Conservation (phyloP, 2,113 vertebrate species). For the Atrichornis clamosus region DNA sequence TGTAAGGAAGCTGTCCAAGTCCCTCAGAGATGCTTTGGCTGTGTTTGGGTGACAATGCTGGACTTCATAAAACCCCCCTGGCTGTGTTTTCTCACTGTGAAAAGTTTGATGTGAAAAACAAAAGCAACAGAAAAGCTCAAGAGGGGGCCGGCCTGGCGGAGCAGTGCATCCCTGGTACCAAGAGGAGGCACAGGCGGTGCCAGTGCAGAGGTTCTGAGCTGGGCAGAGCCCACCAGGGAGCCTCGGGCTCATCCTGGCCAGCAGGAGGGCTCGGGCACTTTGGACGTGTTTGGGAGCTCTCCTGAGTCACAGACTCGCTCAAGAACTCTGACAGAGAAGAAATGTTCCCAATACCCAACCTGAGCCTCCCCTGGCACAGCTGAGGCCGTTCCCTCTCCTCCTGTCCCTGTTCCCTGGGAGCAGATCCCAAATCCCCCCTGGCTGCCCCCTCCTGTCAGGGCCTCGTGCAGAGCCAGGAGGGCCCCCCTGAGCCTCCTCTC, state of each 20-base stretch:
- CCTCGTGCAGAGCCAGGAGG: neutral
- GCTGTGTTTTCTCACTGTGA: neutral
- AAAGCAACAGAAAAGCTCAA: neutral
- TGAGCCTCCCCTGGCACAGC: neutral
- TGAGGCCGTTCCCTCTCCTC: neutral
- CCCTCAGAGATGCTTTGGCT: neutral
- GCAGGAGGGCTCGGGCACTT: accelerated
- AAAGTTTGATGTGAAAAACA: neutral
- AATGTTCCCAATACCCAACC: accelerated
- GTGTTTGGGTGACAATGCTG: neutral
- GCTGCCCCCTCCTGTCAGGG: neutral
- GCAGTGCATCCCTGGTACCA: accelerated
- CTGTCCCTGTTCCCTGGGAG: neutral
- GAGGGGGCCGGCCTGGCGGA: neutral
- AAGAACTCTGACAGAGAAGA: accelerated
- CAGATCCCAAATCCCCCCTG: neutral
- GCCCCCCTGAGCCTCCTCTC: neutral
- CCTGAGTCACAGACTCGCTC: neutral
- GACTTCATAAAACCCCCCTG: neutral
- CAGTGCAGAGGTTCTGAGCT: accelerated
- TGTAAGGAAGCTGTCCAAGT: neutral
- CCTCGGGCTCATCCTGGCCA: neutral
- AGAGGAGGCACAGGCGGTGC: accelerated
- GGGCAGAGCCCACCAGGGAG: accelerated
- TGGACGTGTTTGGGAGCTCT: neutral